phyloP scores from a whole-genome alignment of 64 coral and sea anemone genomes.

The Dendronephthya gigantea region DNA sequence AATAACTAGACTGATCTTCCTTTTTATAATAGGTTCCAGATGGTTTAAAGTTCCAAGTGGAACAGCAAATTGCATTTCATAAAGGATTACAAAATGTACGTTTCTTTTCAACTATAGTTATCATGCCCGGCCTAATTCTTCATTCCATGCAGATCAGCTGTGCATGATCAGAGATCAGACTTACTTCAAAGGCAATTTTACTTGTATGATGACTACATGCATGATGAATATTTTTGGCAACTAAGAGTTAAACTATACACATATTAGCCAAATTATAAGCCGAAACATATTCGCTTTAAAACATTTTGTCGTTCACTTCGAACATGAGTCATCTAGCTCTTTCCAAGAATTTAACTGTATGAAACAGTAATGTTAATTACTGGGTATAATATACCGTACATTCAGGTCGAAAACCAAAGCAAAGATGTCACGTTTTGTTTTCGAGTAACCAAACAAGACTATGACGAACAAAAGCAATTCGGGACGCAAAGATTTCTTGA shows the following conservation, averaged over 20 bases:
- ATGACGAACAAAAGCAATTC: background rate
- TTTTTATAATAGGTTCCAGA: background rate
- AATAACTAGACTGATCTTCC: too few species aligned
- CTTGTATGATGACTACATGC: too few species aligned
- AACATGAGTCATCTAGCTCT: too few species aligned
- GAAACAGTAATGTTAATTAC: too few species aligned
- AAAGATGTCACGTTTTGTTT: background rate
- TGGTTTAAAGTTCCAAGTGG: conserved; percentile 2
- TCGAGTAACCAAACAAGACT: background rate
- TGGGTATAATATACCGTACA: background rate
- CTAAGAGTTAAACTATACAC: too few species aligned
- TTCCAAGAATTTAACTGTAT: too few species aligned
- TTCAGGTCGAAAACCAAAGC: background rate
- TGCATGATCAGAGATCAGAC: too few species aligned
- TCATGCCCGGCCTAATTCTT: background rate
- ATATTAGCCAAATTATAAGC: too few species aligned
- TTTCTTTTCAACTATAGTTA: background rate
- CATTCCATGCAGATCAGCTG: background rate
- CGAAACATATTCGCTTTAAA: too few species aligned
- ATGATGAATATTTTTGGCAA: too few species aligned
- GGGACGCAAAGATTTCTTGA: background rate
- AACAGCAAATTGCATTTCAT: background rate
- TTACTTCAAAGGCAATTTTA: too few species aligned
- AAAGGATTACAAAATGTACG: background rate
- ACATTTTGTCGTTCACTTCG: too few species aligned